Conservation (phyloP, 1,140 invertebrate species). For the Tribolium castaneum region DNA sequence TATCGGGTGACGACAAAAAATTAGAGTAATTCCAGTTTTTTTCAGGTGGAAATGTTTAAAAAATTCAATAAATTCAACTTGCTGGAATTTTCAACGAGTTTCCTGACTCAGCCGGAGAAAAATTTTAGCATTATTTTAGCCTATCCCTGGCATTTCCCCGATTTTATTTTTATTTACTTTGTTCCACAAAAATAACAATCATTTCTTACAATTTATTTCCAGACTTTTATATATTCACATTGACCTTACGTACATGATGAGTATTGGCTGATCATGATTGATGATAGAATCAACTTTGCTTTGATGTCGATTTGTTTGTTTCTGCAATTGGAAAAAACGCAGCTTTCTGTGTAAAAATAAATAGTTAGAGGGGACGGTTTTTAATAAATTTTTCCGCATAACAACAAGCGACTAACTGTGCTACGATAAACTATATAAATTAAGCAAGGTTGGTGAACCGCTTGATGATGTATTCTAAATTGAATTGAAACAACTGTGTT, state of each 20-base stretch:
- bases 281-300: neutral
- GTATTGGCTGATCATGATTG: neutral
- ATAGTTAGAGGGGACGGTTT: neutral
- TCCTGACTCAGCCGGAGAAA: neutral
- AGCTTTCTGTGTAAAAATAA: too few relatives aligned
- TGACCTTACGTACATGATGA: neutral
- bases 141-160: neutral
- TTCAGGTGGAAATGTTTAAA: too few relatives aligned
- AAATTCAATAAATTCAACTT: too few relatives aligned
- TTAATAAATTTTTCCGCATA: neutral
- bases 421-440: neutral
- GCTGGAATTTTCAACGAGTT: neutral
- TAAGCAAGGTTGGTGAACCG: neutral
- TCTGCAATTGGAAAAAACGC: neutral
- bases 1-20: too few relatives aligned
- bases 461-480: neutral
- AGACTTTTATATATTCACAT: too few relatives aligned
- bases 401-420: neutral
- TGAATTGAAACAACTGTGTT: neutral
- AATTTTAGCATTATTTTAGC: neutral
- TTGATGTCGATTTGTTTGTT: neutral
- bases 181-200: neutral
- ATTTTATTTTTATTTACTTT: constrained; percentile 5
- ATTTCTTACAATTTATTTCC: too few relatives aligned
- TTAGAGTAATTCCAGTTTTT: too few relatives aligned